Percentiles rank a stretch among this genome's conserved stretches.
These are phyloP conservation scores for Ailuropoda melanoleuca DNA, from an alignment of 2,113 vertebrate genomes.

Conservation along the genomic window DNA sequence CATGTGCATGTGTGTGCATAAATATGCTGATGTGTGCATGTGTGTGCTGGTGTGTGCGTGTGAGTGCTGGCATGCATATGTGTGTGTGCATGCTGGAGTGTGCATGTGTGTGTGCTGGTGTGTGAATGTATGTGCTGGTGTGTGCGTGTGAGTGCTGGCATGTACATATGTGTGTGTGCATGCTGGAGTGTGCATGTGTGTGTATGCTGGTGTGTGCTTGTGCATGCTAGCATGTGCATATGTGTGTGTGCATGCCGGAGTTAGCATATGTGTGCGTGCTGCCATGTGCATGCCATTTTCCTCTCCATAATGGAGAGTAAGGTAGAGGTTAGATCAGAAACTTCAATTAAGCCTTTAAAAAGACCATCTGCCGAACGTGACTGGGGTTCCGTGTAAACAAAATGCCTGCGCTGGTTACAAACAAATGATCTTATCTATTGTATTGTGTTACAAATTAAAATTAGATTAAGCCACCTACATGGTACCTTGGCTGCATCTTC, in stretches of 20 bases:
- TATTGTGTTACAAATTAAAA: conserved; percentile 92
- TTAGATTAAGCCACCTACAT: conserved; percentile 85
- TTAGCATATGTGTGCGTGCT: neutral
- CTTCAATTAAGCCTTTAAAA: conserved; percentile 85
- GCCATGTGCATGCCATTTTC: conserved; percentile 21
- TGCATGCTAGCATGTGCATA: neutral
- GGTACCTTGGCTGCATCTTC: conserved; percentile 90
- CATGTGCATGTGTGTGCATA: neutral
- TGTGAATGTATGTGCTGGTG: too few relatives aligned
- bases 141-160: too few relatives aligned
- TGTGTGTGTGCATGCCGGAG: fast-evolving
- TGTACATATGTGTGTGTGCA: too few relatives aligned
- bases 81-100: too few relatives aligned
- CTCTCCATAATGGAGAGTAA: conserved; percentile 47
- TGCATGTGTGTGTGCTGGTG: neutral
- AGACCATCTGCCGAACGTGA: conserved; percentile 87
- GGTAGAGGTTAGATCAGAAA: conserved; percentile 82
- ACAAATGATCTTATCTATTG: conserved; percentile 86
- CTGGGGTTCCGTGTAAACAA: conserved; percentile 92
- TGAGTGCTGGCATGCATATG: neutral
- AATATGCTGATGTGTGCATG: neutral
- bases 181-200: too few relatives aligned
- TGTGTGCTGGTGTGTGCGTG: too few relatives aligned
- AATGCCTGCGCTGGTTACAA: conserved; percentile 85
- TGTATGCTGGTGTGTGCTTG: too few relatives aligned